A percentile compares a stretch with the other conserved stretches of the same genome.
Conservation (phyloP, 2,888 invertebrate species). For the Hirtodrosophila histrioides region DNA sequence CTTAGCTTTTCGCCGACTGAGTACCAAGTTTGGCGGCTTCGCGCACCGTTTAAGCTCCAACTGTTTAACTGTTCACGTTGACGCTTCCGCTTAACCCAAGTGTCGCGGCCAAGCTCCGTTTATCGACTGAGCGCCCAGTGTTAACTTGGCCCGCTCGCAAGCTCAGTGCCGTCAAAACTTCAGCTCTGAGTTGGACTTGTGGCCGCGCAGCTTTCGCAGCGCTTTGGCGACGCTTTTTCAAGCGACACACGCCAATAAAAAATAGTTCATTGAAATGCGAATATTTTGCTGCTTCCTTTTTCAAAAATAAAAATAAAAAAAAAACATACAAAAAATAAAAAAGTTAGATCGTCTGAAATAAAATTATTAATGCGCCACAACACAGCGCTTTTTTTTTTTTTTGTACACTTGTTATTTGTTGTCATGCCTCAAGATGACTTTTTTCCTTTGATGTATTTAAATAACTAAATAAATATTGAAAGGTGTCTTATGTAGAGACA, state of each 20-base stretch:
- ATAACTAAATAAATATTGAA: slow-evolving; percentile 1
- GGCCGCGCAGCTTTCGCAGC: slow-evolving; percentile 50
- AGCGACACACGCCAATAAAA: slow-evolving; percentile 26
- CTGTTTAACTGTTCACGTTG: slow-evolving; percentile 29
- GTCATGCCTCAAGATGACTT: neutral
- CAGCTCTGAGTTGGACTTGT: slow-evolving; percentile 39
- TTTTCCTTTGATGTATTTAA: neutral
- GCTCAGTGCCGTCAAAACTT: slow-evolving; percentile 50
- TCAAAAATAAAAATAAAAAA: slow-evolving; percentile 21
- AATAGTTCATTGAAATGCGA: slow-evolving; percentile 44
- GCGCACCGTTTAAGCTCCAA: slow-evolving; percentile 48
- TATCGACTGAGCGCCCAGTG: slow-evolving; percentile 72
- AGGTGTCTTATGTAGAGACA: too few relatives aligned
- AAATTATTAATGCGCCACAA: slow-evolving; percentile 51
- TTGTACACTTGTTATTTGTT: neutral
- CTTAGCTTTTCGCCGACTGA: slow-evolving; percentile 49
- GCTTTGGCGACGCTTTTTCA: slow-evolving; percentile 51
- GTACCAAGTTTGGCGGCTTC: slow-evolving; percentile 63
- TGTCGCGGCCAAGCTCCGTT: slow-evolving; percentile 79
- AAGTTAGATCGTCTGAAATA: slow-evolving; percentile 50
- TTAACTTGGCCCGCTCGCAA: slow-evolving; percentile 62
- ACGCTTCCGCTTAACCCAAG: slow-evolving; percentile 71
- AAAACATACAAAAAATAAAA: slow-evolving; percentile 16
- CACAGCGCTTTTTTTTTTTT: slow-evolving; percentile 31
- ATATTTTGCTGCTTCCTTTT: slow-evolving; percentile 48